Evolutionary conservation across 2,888 invertebrate species (phyloP), one percentile per base, ranked within the genome.

Genomic region (Gastracanthus pulcherrimus): DNA sequence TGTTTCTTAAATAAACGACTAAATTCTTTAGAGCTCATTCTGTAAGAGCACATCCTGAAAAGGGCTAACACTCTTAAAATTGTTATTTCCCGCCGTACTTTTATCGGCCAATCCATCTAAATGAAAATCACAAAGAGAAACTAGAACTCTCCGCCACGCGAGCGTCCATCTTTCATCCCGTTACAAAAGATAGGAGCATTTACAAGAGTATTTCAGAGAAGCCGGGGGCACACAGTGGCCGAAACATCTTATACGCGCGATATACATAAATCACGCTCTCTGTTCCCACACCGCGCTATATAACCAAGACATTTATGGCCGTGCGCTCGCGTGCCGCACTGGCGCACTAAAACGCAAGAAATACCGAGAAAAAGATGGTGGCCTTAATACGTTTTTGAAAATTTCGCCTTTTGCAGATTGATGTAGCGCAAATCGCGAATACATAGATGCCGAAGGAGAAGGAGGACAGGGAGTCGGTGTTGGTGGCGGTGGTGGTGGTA

Each of bases 381-480:
- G 36, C 29, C 70, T 60, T 58, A 66, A 75, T 69, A 62, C 60
- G 45, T 51, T 69, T 74, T 64, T 69, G 51, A 75, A 66, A 69
- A 69, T 60, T 58, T 66, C 23, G 9, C 19, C 19, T 19, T 9
- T 64, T 69, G 9, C 76, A 82, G 82, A 77, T 82, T 70, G 82
- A 80, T 82, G 82, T 74, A 70, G 76, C 71, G 55, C 58, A 36
- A 76, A 71, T 71, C 51, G 74, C 72, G 51, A 62, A 23, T 41
- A 76, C 41, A 67, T 69, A 70, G 76, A 76, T 71, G 62, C 71
- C 55, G 74, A 76, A 62, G 55, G 69, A 34, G 38, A 29, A 45
- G 67, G 31, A 23, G 31, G 31, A 51, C 55, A 13, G 23, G 45
- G 48, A 0, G n/a, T 45, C 71, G 23, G 23, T 13, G 26, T 1